Evolutionary conservation across 2,888 invertebrate species (phyloP), one percentile per base, ranked within the genome.

Genomic region (Nemoura dubitans): DNA sequence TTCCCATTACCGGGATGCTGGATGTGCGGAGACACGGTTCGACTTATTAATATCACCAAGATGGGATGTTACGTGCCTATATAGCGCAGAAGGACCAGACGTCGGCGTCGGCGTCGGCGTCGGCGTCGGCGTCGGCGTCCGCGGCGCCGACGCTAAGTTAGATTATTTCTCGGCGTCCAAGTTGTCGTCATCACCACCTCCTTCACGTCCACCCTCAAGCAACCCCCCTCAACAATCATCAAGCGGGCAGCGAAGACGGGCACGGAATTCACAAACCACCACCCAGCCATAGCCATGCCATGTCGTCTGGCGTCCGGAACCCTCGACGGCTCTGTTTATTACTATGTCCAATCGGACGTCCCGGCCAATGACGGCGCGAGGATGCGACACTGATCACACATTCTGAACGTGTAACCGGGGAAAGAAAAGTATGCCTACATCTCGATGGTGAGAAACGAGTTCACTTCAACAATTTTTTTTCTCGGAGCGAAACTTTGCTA

Each of bases 21-120:
- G 59, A 59, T 43, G 42, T 10, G 84, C 28, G 84, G 21, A 42
- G 14, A 42, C 83, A 7, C 36, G 76, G 81, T 29, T 30, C 28
- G 84, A 76, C 84, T 84, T 84, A 84, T 84, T 84, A 84, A 84
- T 84, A 84, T 76, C 84, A 83, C 76, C 59, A n/a, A 42, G 83
- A 83, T 16, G 42, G 1, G 36, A 83, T 42, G 83, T 36, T 83
- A 83, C 83, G 83, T 83, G 83, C 36, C 83, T n/a, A n/a, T n/a
- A n/a, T n/a, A n/a, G n/a, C n/a, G n/a, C n/a, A n/a, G n/a, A n/a
- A n/a, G n/a, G n/a, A n/a, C n/a, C n/a, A n/a, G n/a, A n/a, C n/a
- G n/a, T n/a, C n/a, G n/a, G n/a, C n/a, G n/a, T n/a, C n/a, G n/a
- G 25, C 43, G 83, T 26, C 42, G 83, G 6, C 83, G 83, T 25